These are phyloP conservation scores for Ashinkailepas kermadecensis DNA, from an alignment of 2,888 invertebrate species.

Conservation along the genomic window DNA sequence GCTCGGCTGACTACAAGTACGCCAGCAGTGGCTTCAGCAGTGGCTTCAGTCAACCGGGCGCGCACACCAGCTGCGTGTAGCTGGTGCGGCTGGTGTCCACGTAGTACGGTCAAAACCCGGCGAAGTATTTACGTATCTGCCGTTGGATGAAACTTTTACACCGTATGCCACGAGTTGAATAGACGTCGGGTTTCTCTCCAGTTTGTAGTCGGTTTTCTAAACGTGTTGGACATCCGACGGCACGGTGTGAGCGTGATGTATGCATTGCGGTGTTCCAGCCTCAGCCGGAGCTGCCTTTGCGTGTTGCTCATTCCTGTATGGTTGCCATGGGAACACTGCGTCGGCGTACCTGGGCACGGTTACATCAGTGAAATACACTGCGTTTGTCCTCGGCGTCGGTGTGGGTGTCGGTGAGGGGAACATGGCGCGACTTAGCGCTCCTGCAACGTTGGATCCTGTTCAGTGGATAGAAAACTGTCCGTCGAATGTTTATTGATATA, in stretches of 20 bases:
- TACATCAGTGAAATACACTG: not conserved
- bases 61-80: too few species aligned
- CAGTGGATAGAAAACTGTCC: too few species aligned
- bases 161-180: not conserved
- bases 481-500: too few species aligned
- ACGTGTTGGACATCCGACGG: not conserved
- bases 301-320: not conserved
- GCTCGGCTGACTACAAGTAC: too few species aligned
- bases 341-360: too few species aligned
- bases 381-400: not conserved
- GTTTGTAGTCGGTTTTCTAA: slow-evolving; percentile 11
- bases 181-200: not conserved
- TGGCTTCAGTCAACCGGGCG: too few species aligned
- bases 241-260: not conserved
- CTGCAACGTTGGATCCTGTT: too few species aligned
- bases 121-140: not conserved
- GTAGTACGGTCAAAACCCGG: not conserved
- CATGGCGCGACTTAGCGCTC: too few species aligned
- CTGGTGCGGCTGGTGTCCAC: not conserved
- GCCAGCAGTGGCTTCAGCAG: too few species aligned
- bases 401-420: too few species aligned
- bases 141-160: not conserved
- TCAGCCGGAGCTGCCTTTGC: not conserved
- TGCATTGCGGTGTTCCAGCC: not conserved
- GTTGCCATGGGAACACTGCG: too few species aligned